Evolutionary conservation across 2,888 invertebrate species (phyloP).

Genomic region (Tetragnatha montana): DNA sequence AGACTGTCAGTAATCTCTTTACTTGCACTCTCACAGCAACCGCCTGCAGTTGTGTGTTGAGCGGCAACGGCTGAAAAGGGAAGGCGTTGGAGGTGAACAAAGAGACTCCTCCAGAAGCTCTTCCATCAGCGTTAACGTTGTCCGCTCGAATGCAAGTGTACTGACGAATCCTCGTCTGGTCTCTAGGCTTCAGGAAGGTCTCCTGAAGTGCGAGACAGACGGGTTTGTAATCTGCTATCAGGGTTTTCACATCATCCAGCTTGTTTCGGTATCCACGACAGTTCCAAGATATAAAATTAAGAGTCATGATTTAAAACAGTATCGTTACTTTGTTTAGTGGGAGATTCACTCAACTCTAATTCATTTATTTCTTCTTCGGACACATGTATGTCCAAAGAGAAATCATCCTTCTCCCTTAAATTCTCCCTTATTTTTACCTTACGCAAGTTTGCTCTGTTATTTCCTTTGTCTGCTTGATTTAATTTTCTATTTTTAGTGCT

Average conservation of each 20-base stretch:
- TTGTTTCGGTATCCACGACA: not conserved
- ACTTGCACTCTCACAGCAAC: not conserved
- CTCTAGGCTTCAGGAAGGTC: not conserved
- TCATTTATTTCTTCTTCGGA: not conserved
- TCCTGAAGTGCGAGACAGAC: not conserved
- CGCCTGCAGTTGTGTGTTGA: not conserved
- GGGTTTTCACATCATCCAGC: not conserved
- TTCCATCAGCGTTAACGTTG: not conserved
- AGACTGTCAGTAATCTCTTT: not conserved
- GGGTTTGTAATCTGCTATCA: not conserved
- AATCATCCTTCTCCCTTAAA: not conserved
- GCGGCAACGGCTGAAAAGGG: not conserved
- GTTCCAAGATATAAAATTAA: slow-evolving; percentile 4
- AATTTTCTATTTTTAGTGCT: not conserved
- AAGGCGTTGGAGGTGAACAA: not conserved
- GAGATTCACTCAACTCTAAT: not conserved
- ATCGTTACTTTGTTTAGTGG: not conserved
- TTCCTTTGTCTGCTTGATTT: not conserved
- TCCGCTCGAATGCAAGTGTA: not conserved
- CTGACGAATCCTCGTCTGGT: not conserved
- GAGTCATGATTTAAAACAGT: not conserved
- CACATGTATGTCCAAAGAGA: not conserved
- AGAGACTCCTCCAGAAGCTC: not conserved
- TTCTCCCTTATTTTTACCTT: not conserved
- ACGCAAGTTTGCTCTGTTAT: not conserved